These are phyloP conservation scores for Halcyon senegalensis DNA, from an alignment of 2,113 vertebrate species.

Conservation along the genomic window DNA sequence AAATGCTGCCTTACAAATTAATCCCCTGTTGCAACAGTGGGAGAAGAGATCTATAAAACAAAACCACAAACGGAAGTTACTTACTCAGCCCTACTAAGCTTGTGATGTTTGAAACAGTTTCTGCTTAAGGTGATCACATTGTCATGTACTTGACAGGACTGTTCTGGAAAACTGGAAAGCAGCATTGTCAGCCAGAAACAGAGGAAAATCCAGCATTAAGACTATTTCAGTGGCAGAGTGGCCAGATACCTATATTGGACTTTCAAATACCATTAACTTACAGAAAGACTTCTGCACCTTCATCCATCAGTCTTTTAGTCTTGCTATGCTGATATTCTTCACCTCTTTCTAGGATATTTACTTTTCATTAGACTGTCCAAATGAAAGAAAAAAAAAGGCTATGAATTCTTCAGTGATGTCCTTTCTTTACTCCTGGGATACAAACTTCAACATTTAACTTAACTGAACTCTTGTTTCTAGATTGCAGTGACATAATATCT, in stretches of 20 bases:
- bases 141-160: neutral
- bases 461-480: neutral
- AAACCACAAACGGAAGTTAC: neutral
- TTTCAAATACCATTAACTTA: neutral
- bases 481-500: neutral
- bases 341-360: neutral
- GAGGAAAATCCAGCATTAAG: neutral
- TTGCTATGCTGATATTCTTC: neutral
- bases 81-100: neutral
- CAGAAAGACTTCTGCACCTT: neutral
- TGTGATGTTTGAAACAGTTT: neutral
- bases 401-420: neutral
- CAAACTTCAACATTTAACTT: neutral
- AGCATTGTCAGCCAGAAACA: neutral
- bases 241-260: neutral
- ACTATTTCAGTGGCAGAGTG: neutral
- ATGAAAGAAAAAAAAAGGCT: neutral
- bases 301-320: neutral
- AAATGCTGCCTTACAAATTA: neutral
- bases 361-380: neutral
- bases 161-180: neutral
- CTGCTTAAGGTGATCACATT: neutral
- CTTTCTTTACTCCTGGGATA: neutral
- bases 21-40: neutral
- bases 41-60: neutral